phyloP scores from a whole-genome alignment of 2,113 vertebrate genomes.

The Platichthys stellatus region DNA sequence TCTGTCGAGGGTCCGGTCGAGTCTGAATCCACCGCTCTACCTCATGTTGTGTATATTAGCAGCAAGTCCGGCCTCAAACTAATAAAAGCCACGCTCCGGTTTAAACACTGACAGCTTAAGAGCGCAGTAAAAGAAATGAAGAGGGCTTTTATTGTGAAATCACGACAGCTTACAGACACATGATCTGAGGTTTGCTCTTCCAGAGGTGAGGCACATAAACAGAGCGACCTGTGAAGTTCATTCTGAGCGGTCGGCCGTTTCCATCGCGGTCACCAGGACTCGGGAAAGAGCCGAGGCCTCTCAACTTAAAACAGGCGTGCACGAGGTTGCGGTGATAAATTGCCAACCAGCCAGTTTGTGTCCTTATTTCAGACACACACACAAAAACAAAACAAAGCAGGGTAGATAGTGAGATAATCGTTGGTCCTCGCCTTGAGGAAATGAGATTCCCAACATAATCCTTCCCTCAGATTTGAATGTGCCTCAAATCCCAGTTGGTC shows the following conservation, averaged over 20 bases:
- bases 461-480: neutral
- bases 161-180: conserved; percentile 41
- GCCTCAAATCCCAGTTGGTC: conserved; percentile 1
- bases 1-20: neutral
- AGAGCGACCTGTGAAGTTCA: neutral
- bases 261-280: conserved; percentile 12
- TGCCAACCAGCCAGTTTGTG: conserved; percentile 15
- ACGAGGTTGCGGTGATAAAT: conserved; percentile 40
- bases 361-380: conserved; percentile 17
- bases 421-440: neutral
- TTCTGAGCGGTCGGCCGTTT: too few relatives aligned
- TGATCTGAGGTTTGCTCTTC: conserved; percentile 7
- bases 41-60: conserved; percentile 54
- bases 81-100: conserved; percentile 61
- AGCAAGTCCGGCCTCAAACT: conserved; percentile 35
- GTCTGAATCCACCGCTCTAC: conserved; percentile 32
- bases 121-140: conserved; percentile 59
- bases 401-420: neutral
- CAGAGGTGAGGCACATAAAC: neutral
- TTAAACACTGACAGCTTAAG: conserved; percentile 62
- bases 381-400: conserved; percentile 2
- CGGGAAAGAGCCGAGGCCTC: conserved; percentile 47
- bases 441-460: neutral
- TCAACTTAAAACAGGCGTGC: conserved; percentile 1
- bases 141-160: conserved; percentile 58